These are phyloP conservation scores for Aporophyla lueneburgensis DNA, from an alignment of 2,888 invertebrate species.

Conservation along the genomic window DNA sequence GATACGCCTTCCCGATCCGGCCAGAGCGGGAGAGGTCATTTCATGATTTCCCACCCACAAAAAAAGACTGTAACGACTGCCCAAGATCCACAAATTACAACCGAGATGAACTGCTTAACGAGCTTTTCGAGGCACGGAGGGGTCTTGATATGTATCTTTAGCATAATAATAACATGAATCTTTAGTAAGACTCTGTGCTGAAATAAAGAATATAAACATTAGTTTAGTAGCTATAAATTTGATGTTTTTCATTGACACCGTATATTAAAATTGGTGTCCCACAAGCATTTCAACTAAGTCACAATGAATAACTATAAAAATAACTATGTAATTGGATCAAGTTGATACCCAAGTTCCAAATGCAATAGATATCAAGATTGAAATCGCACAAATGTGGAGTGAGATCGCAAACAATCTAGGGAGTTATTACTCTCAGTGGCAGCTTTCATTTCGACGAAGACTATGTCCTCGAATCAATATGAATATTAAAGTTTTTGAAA, in stretches of 20 bases:
- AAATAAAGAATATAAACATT: too few relatives aligned
- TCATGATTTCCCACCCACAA: too few relatives aligned
- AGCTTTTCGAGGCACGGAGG: too few relatives aligned
- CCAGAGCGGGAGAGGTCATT: too few relatives aligned
- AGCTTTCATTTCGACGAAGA: conserved; percentile 39
- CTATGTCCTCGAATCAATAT: conserved; percentile 37
- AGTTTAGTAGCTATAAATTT: not conserved
- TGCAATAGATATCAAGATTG: conserved; percentile 40
- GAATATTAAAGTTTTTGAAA: conserved; percentile 23
- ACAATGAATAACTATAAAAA: not conserved
- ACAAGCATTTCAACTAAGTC: not conserved
- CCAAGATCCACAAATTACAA: too few relatives aligned
- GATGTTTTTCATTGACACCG: not conserved
- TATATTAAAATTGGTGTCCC: not conserved
- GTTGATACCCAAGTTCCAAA: conserved; percentile 1
- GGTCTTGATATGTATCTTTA: too few relatives aligned
- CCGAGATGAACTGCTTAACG: too few relatives aligned
- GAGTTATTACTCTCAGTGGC: conserved; percentile 46
- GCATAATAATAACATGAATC: too few relatives aligned
- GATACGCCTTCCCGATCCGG: too few relatives aligned
- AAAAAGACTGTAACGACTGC: too few relatives aligned
- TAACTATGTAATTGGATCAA: conserved; percentile 7
- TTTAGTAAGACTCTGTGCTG: too few relatives aligned
- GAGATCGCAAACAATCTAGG: conserved; percentile 53
- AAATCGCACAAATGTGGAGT: conserved; percentile 37